phyloP scores from a whole-genome alignment of 2,888 invertebrate species.

The Melanargia galathea region DNA sequence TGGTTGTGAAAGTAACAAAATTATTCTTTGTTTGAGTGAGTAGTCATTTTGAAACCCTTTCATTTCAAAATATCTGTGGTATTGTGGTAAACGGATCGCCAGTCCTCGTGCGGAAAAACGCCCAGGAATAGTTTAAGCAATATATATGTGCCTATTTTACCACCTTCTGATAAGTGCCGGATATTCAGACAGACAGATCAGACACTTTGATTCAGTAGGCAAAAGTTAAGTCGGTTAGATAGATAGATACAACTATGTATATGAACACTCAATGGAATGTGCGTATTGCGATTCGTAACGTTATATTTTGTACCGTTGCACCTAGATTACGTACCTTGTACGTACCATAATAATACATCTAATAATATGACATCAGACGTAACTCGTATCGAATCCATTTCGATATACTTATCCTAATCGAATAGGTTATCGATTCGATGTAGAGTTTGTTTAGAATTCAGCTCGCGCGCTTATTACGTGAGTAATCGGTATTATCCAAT shows the following conservation, averaged over 20 bases:
- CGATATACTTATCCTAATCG: conserved; percentile 11
- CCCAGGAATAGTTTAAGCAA: not conserved
- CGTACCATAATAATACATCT: too few species aligned
- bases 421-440: conserved; percentile 3
- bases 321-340: conserved; percentile 14
- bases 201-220: too few species aligned
- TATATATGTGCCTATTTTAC: too few species aligned
- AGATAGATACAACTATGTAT: not conserved
- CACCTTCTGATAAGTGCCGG: too few species aligned
- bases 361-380: conserved; percentile 14
- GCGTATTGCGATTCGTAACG: conserved; percentile 19
- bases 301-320: conserved; percentile 16
- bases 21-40: not conserved
- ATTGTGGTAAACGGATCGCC: too few species aligned
- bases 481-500: conserved; percentile 8
- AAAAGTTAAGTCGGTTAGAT: too few species aligned
- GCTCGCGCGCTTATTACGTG: conserved; percentile 17
- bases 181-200: too few species aligned
- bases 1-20: conserved; percentile 5
- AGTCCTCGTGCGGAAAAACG: too few species aligned
- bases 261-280: not conserved
- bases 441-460: conserved; percentile 27
- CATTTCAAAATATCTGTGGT: too few species aligned
- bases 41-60: not conserved
- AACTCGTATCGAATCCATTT: conserved; percentile 25